Evolutionary conservation across 2,797 vertebrate genomes (phyloP).

Genomic region (Pseudochromis fuscus): DNA sequence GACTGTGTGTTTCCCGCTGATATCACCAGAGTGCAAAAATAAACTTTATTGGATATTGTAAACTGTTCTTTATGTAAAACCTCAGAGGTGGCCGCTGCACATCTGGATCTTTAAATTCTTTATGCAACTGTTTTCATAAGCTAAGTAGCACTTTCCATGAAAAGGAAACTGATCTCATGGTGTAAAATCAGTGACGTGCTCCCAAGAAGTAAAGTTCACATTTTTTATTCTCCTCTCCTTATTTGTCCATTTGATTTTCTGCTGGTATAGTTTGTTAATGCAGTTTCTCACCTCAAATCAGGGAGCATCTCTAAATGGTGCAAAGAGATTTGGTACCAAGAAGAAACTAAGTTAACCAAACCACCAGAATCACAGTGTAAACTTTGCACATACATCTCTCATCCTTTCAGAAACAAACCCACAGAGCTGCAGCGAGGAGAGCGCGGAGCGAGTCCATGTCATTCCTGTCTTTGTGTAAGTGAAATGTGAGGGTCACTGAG

Average conservation of each 20-base stretch:
- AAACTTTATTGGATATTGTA: not conserved
- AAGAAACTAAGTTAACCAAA: not conserved
- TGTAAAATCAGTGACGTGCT: not conserved
- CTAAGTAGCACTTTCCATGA: not conserved
- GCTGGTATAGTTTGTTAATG: too few species aligned
- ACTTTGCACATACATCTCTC: constrained; percentile 34
- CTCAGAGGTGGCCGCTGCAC: not conserved
- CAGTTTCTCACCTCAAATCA: too few species aligned
- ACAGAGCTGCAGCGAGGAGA: constrained; percentile 20
- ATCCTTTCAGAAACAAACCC: constrained; percentile 40
- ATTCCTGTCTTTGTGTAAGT: constrained; percentile 64
- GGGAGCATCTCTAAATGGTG: too few species aligned
- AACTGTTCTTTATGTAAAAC: not conserved
- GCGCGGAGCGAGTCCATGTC: constrained; percentile 25
- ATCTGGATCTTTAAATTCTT: not conserved
- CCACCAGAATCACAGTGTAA: not conserved
- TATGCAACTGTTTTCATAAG: too few species aligned
- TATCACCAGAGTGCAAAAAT: not conserved
- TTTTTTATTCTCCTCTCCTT: not conserved
- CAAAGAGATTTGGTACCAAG: too few species aligned
- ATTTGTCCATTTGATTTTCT: too few species aligned
- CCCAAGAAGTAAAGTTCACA: not conserved
- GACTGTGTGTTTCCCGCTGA: not conserved
- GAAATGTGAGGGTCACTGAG: constrained; percentile 73
- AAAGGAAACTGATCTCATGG: not conserved